Percentiles rank a stretch among this genome's conserved stretches.
These are phyloP conservation scores for Rhea americana DNA, from an alignment of 2,113 vertebrate genomes.

Conservation along the genomic window DNA sequence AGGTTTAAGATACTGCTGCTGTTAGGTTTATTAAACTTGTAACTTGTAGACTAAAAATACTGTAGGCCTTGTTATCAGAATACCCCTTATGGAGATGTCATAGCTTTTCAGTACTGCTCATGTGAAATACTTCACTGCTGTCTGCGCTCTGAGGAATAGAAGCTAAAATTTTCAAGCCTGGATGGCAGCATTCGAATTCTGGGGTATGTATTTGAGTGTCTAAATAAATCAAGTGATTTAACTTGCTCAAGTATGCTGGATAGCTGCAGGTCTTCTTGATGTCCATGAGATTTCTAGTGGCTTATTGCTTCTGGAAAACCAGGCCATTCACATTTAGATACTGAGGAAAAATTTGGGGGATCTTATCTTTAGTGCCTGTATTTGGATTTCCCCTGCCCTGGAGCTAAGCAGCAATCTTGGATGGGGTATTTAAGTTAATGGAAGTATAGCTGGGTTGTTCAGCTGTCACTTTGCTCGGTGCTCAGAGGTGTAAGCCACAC, in stretches of 20 bases:
- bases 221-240: background rate
- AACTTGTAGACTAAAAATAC: background rate
- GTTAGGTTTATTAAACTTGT: background rate
- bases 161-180: background rate
- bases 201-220: accelerated
- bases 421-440: background rate
- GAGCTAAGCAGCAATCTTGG: background rate
- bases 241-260: accelerated
- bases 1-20: background rate
- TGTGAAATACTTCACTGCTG: background rate
- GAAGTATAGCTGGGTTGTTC: background rate
- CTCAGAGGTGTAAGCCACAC: background rate
- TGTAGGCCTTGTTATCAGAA: background rate
- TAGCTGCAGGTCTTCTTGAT: background rate
- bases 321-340: background rate
- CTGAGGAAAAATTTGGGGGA: background rate
- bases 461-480: background rate
- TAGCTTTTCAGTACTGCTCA: background rate
- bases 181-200: background rate
- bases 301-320: background rate
- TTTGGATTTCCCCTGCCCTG: background rate
- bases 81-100: accelerated
- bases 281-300: background rate
- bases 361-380: background rate
- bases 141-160: background rate